Base-by-base conservation (phyloP, 2,113 vertebrate genomes). In the Ceratotherium simum region DNA sequence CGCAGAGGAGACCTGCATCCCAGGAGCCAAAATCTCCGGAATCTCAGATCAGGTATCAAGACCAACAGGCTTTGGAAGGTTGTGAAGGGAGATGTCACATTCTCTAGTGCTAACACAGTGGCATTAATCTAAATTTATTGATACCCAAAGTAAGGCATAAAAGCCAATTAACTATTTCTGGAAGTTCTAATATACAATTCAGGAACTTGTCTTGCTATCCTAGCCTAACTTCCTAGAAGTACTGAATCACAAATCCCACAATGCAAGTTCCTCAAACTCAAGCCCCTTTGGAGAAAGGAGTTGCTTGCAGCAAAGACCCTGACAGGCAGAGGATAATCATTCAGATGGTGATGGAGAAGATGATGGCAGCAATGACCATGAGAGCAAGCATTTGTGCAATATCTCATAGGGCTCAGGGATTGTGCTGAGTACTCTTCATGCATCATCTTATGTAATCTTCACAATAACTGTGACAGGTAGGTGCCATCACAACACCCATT, bases 121-220 rank as follows among this genome's bases (percentile, higher is more conserved):
- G 33, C 16, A 27, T 58, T 58, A 14, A 62, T 18, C 62, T 93
- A 42, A 21, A 64, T 62, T 39, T 81, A 78, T 0, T 67, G 69
- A 97, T 54, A 79, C 69, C 16, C 23, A 36, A 70, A 83, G 36
- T 33, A 60, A 95, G 64, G 70, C 56, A 60, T 42, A 46, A 91
- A 95, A 64, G 16, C 75, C 46, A 51, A 46, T 31, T 20, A 76
- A 80, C 83, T 72, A 58, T 39, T 90, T 91, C 70, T 62, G 89
- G 72, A 83, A 78, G 51, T 92, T 80, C 65, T 64, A 81, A n/a
- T 21, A 58, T n/a, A 73, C 86, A 85, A 93, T 82, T 65, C 67
- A 12, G 31, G n/a, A 82, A 64, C 20, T 31, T 48, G 81, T 56
- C 64, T 56, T 56, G 18, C 70, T 80, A 46, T 39, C 20, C 69